phyloP scores from a whole-genome alignment of 2,797 vertebrate species.

The Nothura maculosa region DNA sequence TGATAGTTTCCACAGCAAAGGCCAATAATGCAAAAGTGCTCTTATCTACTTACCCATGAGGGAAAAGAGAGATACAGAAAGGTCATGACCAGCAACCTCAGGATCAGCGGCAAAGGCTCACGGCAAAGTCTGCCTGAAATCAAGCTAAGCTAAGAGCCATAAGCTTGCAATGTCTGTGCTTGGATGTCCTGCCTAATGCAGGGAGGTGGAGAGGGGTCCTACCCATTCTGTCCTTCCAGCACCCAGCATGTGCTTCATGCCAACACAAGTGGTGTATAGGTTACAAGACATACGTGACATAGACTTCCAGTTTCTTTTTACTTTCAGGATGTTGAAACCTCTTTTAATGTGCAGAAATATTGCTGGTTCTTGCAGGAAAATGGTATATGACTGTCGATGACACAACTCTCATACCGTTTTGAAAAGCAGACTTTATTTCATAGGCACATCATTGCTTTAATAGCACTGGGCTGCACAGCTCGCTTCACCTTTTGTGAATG shows the following conservation, averaged over 20 bases:
- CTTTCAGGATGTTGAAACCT: neutral
- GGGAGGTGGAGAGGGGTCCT: neutral
- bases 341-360: neutral
- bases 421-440: conserved; percentile 72
- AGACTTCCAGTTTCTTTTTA: neutral
- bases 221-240: neutral
- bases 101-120: neutral
- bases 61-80: neutral
- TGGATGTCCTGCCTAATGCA: neutral
- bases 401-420: conserved; percentile 44
- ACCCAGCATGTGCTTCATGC: rapidly evolving
- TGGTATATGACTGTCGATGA: neutral
- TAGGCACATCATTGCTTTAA: conserved; percentile 71
- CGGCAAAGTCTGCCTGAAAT: neutral
- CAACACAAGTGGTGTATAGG: neutral
- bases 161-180: neutral
- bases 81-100: neutral
- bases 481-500: conserved; percentile 56
- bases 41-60: neutral
- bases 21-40: neutral
- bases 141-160: neutral
- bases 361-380: neutral
- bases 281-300: neutral
- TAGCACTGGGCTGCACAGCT: conserved; percentile 67
- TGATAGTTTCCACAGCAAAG: neutral